These are phyloP conservation scores for Mya arenaria DNA, from an alignment of 1,140 invertebrate species.

Conservation along the genomic window DNA sequence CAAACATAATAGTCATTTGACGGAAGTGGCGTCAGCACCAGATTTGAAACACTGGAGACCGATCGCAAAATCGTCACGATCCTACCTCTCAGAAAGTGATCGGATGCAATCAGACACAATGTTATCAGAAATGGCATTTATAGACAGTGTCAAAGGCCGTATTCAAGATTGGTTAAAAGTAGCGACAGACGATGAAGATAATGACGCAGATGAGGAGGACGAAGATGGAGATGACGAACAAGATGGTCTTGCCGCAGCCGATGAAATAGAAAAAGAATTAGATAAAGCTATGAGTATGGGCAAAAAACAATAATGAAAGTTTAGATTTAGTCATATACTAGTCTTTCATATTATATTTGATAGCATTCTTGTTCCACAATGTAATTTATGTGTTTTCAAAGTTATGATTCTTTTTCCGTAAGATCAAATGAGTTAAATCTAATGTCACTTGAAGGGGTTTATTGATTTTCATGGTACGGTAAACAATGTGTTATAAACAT, in stretches of 20 bases:
- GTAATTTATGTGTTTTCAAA: too few relatives aligned
- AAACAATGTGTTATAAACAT: too few relatives aligned
- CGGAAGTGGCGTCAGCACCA: slow-evolving; percentile 62
- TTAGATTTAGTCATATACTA: too few relatives aligned
- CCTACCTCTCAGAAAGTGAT: background rate
- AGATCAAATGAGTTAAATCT: too few relatives aligned
- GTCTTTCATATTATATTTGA: too few relatives aligned
- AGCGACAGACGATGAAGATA: slow-evolving; percentile 54
- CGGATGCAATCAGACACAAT: slow-evolving; percentile 62
- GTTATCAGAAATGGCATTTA: slow-evolving; percentile 68
- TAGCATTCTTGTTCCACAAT: too few relatives aligned
- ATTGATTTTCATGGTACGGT: too few relatives aligned
- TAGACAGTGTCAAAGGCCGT: slow-evolving; percentile 65
- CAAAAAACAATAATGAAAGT: slow-evolving; percentile 15
- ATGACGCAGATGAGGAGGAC: slow-evolving; percentile 63
- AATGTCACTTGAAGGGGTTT: too few relatives aligned
- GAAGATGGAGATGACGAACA: slow-evolving; percentile 57
- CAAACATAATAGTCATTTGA: slow-evolving; percentile 39
- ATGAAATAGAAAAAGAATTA: slow-evolving; percentile 28
- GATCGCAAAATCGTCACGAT: slow-evolving; percentile 42
- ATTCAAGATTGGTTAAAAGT: slow-evolving; percentile 71
- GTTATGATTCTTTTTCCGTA: too few relatives aligned
- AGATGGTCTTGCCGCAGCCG: slow-evolving; percentile 41
- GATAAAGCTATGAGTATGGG: slow-evolving; percentile 19
- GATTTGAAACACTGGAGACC: slow-evolving; percentile 73